Conservation (phyloP, 2,113 vertebrate species). For the Corvus hawaiiensis region DNA sequence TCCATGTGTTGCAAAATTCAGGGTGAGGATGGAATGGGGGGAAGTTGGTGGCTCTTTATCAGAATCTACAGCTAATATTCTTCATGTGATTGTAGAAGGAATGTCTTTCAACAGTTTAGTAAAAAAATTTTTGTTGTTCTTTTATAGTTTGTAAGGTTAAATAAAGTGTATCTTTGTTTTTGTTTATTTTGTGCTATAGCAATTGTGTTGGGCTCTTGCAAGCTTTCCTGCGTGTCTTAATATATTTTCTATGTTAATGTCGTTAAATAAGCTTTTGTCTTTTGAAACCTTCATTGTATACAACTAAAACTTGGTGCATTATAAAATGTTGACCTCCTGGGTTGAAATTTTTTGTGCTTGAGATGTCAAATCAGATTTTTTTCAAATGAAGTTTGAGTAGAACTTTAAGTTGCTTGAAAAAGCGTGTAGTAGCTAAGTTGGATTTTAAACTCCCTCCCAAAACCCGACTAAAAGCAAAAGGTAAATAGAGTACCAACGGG, state of each 20-base stretch:
- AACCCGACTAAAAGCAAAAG: not conserved
- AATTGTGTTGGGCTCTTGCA: not conserved
- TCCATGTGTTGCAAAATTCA: not conserved
- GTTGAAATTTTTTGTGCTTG: not conserved
- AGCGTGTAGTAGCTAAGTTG: not conserved
- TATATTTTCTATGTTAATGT: not conserved
- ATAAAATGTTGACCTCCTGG: not conserved
- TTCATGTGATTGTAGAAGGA: not conserved
- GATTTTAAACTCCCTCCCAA: not conserved
- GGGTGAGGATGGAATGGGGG: not conserved
- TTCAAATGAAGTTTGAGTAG: not conserved
- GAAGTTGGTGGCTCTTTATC: not conserved
- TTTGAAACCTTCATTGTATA: not conserved
- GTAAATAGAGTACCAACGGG: not conserved
- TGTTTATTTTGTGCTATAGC: not conserved
- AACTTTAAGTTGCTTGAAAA: not conserved
- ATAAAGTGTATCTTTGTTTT: not conserved
- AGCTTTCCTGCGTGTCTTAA: not conserved
- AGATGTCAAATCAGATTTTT: not conserved
- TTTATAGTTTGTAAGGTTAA: not conserved
- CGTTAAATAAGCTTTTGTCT: not conserved
- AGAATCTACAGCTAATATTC: not conserved
- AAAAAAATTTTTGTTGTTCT: not conserved
- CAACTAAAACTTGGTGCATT: not conserved
- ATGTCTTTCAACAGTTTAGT: not conserved